Base-by-base conservation (phyloP, 1,140 invertebrate species). In the Zaprionus nigranus region DNA sequence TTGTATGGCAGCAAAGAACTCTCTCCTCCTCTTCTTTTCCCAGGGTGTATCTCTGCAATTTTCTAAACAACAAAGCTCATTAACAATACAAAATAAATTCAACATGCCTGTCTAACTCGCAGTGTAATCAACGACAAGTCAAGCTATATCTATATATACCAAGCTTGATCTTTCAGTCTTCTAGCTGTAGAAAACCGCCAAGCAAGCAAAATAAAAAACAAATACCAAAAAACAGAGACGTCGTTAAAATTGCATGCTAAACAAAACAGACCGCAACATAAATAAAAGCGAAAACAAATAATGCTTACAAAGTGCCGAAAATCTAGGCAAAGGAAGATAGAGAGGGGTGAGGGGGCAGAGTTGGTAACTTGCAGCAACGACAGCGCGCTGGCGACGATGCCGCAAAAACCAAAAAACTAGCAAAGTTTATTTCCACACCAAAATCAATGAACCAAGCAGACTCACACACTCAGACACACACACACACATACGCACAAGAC, bases 401-500 rank as follows among this genome's bases (percentile, higher is more conserved):
- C 66, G 34, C 54, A 56, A 58, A 63, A 77, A 26, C 62, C 56
- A 75, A 82, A 73, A 80, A 81, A 69, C 69, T 73, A 81, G 77
- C 73, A 87, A 84, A 88, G 83, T 87, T 87, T 81, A 87, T 87
- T 87, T 87, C 78, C 84, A 87, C 83, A 88, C 83, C 83, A 88
- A 88, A 87, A 87, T 88, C 83, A 87, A 87, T 87, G 84, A 87
- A 81, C 84, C 83, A 81, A 66, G 36, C 83, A 87, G 68, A 87
- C 75, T 59, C 73, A 82, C 63, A 56, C 63, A 51, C 59, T 79
- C 63, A 5, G 15, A 53, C 43, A 63, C 57, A 54, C 49, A 64
- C 46, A 43, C 28, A 73, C 12, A 38, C 34, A 69, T 12, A 17
- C 22, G 9, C 54, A 58, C 12, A 66, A 66, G 74, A 56, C 68